A percentile compares a stretch with the other conserved stretches of the same genome.
Conservation (phyloP, 2,888 invertebrate genomes). For the Rhodophaea formosa region DNA sequence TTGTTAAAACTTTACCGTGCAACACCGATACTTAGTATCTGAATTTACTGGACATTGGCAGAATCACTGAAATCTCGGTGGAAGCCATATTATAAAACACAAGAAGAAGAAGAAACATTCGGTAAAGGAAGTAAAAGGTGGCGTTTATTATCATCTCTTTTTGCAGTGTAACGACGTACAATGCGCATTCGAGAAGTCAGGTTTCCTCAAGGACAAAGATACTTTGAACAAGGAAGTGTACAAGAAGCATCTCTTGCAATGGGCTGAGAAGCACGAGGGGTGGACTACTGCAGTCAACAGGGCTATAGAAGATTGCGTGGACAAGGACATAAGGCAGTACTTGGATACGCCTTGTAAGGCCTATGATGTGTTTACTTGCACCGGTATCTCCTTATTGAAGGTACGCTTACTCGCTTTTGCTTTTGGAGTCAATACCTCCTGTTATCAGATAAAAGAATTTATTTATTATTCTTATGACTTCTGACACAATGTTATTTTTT, state of each 20-base stretch:
- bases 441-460: too few species aligned
- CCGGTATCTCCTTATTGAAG: constrained; percentile 72
- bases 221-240: constrained; percentile 64
- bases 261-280: constrained; percentile 53
- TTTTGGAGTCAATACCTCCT: too few species aligned
- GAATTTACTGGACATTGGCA: too few species aligned
- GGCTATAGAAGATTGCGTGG: constrained; percentile 63
- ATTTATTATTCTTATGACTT: too few species aligned
- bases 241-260: constrained; percentile 51
- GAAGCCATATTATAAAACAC: too few species aligned
- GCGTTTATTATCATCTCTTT: constrained; percentile 6
- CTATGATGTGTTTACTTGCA: constrained; percentile 71
- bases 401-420: too few species aligned
- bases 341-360: constrained; percentile 63
- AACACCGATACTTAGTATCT: too few species aligned
- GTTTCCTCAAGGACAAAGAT: constrained; percentile 56
- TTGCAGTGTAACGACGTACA: constrained; percentile 69
- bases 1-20: too few species aligned
- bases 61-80: too few species aligned
- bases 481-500: too few species aligned
- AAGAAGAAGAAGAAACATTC: too few species aligned
- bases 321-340: constrained; percentile 63
- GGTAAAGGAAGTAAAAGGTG: too few species aligned
- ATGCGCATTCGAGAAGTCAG: constrained; percentile 69
- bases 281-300: constrained; percentile 61